These are phyloP conservation scores for Macrotus californicus DNA, from an alignment of 2,113 vertebrate species.

Conservation along the genomic window DNA sequence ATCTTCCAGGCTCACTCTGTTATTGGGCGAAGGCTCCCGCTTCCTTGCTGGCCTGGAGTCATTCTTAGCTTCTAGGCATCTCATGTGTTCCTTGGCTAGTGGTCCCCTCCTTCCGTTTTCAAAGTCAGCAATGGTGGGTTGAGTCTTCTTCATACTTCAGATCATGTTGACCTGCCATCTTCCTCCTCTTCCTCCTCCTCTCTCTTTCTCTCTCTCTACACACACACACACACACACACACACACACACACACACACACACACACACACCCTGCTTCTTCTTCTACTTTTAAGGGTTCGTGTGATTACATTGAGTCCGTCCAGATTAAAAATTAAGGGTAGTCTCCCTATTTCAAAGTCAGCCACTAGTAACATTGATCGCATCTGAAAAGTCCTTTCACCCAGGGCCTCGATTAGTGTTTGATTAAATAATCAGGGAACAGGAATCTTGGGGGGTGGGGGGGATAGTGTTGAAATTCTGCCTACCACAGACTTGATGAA, in stretches of 20 bases:
- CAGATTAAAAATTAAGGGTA: background rate
- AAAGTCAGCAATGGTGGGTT: background rate
- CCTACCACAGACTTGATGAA: background rate
- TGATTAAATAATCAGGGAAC: background rate
- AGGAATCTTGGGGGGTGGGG: background rate
- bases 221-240: too few species aligned
- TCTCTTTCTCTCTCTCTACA: background rate
- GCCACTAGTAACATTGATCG: background rate
- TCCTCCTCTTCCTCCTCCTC: background rate
- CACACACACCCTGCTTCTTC: background rate
- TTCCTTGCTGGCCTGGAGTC: background rate
- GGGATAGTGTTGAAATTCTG: background rate
- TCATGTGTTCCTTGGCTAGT: too few species aligned
- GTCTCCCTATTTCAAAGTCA: background rate
- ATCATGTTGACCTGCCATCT: background rate
- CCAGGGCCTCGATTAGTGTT: background rate
- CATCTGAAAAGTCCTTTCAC: background rate
- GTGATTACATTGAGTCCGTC: background rate
- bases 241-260: too few species aligned
- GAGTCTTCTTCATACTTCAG: background rate
- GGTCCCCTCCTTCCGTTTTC: background rate
- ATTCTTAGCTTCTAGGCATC: background rate
- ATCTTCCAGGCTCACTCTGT: background rate
- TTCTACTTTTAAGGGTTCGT: background rate
- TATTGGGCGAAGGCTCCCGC: background rate